Conservation (phyloP, 2,888 invertebrate species). For the Dolichopus griseipennis region DNA sequence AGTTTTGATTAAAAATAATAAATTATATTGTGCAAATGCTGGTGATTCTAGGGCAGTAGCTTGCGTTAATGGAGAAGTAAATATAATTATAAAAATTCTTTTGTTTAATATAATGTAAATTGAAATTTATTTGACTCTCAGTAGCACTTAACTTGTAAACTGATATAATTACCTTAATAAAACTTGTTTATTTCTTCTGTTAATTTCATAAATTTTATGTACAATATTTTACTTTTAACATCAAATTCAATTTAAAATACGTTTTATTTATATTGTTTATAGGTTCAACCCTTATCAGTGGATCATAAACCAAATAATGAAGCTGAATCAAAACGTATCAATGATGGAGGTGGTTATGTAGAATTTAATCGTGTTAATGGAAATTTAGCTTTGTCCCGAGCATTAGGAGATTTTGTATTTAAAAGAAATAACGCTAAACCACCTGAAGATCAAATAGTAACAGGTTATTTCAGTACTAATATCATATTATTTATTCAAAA, state of each 20-base stretch:
- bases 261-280: constrained; percentile 11
- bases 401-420: constrained; percentile 94
- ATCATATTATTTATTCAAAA: neutral
- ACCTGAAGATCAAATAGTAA: constrained; percentile 93
- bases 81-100: constrained; percentile 25
- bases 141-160: too few species aligned
- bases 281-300: constrained; percentile 64
- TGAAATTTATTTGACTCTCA: too few species aligned
- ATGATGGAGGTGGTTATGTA: constrained; percentile 94
- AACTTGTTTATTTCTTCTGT: too few species aligned
- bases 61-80: constrained; percentile 67
- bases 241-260: neutral
- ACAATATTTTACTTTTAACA: too few species aligned
- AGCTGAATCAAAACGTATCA: constrained; percentile 77
- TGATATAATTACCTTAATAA: too few species aligned
- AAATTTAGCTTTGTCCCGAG: constrained; percentile 89
- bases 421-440: constrained; percentile 79
- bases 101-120: too few species aligned
- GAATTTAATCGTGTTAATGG: constrained; percentile 98
- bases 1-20: constrained; percentile 72
- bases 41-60: constrained; percentile 95
- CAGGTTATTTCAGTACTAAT: constrained; percentile 52
- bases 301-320: constrained; percentile 96
- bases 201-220: too few species aligned
- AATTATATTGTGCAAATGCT: constrained; percentile 90